Base-by-base conservation (phyloP, 92 coral and sea anemone species). In the Porites rus region DNA sequence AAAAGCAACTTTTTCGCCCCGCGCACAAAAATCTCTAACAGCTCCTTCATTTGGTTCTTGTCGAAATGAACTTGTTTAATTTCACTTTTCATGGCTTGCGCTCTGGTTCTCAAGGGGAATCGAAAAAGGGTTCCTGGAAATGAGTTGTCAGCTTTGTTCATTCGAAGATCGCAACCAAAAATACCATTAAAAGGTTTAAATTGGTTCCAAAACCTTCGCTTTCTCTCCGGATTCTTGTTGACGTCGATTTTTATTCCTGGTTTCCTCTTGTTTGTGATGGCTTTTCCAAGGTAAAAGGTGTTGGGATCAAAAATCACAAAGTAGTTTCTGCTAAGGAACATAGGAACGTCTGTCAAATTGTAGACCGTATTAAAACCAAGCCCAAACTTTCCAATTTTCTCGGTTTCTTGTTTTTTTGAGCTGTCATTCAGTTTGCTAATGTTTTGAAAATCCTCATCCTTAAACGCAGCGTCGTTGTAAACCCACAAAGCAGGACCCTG, bases 401-500 rank as follows among this genome's bases (percentile, higher is more conserved):
- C 90, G 7, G 93, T 88, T 72, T 94, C 94, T 0, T 76, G 78
- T 80, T 92, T 94, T 69, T 96, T 96, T 51, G 98, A 94, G 60
- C 93, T 98, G 54, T 96, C 98, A 56, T 92, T 94, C 67, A 96
- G 86, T 85, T 94, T 94, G 17, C 92, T 93, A 50, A 96, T 94
- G 88, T 96, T 96, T 75, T 84, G 82, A 65, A 96, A 96, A 81
- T 96, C 98, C 63, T 93, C 90, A 63, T 96, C 98, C 28, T 87
- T 77, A 84, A 96, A 96, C 20, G 82, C 87, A 22, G 96, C 98
- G 60, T 96, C 78, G 82, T 96, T 96, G 91, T 90, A 96, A 1
- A 94, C 93, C 98, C 98, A 94, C 46, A 96, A 91, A 51, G 98
- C 98, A 43, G 98, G 98, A 28, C 98, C 98, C 58, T 96, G 98